Conservation (phyloP, 2,888 invertebrate species). For the Girardia tigrina region DNA sequence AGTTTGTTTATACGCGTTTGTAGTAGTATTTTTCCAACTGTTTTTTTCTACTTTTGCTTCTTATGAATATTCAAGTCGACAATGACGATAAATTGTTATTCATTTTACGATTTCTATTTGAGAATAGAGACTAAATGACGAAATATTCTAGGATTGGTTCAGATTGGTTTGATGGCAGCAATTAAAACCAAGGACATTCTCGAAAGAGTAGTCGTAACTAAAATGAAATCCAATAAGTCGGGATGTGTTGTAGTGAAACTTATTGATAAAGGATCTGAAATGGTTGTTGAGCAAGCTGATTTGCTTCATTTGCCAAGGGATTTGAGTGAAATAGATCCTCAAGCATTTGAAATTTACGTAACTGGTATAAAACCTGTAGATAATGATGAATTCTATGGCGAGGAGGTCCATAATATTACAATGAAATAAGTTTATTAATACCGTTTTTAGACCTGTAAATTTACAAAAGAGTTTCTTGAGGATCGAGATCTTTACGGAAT, state of each 20-base stretch:
- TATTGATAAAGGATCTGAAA: background rate
- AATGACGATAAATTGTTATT: too few relatives aligned
- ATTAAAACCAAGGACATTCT: background rate
- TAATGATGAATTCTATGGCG: background rate
- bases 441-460: background rate
- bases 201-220: background rate
- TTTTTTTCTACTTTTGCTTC: too few relatives aligned
- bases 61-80: too few relatives aligned
- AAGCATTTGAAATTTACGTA: constrained; percentile 10
- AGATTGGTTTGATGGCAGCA: background rate
- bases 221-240: background rate
- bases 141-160: background rate
- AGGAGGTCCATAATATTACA: background rate
- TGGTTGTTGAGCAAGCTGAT: background rate
- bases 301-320: constrained; percentile 24
- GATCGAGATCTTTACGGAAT: background rate
- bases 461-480: constrained; percentile 24
- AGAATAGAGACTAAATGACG: too few relatives aligned
- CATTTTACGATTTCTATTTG: too few relatives aligned
- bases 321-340: background rate
- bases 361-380: background rate
- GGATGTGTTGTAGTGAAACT: background rate
- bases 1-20: too few relatives aligned
- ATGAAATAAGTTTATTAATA: background rate
- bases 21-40: too few relatives aligned